Percentiles rank a stretch among this genome's conserved stretches.
phyloP scores from a whole-genome alignment of 2,113 vertebrate genomes.

The Kryptolebias marmoratus region DNA sequence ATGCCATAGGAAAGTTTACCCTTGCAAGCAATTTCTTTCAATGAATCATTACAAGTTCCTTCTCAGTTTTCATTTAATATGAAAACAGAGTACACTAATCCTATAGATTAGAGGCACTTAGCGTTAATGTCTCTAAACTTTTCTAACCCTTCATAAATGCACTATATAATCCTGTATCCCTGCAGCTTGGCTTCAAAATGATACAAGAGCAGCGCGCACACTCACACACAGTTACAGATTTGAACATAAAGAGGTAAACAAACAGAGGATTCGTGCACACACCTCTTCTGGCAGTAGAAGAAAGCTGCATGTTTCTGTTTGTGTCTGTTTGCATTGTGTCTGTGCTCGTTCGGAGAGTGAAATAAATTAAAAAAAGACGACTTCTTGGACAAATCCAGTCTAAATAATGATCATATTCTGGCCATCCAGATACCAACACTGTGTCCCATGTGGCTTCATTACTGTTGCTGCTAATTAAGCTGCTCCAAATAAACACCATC shows the following conservation, averaged over 20 bases:
- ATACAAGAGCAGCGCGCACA: not conserved
- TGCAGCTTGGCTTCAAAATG: conserved; percentile 35
- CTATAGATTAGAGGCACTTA: conserved; percentile 39
- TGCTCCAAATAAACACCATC: conserved; percentile 77
- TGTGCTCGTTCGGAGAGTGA: conserved; percentile 30
- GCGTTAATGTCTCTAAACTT: conserved; percentile 36
- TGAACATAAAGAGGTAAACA: conserved; percentile 47
- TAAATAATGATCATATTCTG: conserved; percentile 75
- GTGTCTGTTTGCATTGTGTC: conserved; percentile 22
- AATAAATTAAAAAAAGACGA: conserved; percentile 40
- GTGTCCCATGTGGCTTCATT: conserved; percentile 79
- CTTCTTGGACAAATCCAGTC: conserved; percentile 75
- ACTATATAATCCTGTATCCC: conserved; percentile 33
- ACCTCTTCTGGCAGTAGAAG: conserved; percentile 58
- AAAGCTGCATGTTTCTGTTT: conserved; percentile 29
- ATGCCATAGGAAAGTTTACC: conserved; percentile 13
- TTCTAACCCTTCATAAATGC: conserved; percentile 42
- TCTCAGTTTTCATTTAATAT: conserved; percentile 22
- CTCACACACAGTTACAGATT: conserved; percentile 19
- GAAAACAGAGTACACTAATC: conserved; percentile 10
- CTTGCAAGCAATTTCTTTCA: conserved; percentile 6
- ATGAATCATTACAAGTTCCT: conserved; percentile 6
- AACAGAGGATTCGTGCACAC: conserved; percentile 29
- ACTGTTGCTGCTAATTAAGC: conserved; percentile 79
- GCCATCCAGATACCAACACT: conserved; percentile 74